These are phyloP conservation scores for Thunnus albacares DNA, from an alignment of 2,797 vertebrate species.

Conservation along the genomic window DNA sequence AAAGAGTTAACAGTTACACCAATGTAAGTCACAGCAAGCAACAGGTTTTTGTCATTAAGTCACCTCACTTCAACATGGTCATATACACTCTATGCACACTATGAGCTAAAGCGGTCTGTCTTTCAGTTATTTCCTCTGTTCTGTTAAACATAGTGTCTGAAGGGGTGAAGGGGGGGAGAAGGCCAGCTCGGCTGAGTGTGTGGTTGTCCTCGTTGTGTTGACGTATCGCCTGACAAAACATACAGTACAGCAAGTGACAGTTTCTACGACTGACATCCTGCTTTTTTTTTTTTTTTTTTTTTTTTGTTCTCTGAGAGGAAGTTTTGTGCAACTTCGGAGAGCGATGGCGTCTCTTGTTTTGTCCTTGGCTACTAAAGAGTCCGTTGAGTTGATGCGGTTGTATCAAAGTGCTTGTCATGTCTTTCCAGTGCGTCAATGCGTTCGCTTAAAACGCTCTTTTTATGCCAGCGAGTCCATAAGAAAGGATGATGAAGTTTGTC, in stretches of 20 bases:
- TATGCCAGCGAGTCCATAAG: slow-evolving; percentile 33
- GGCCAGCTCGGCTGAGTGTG: slow-evolving; percentile 89
- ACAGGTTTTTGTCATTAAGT: slow-evolving; percentile 81
- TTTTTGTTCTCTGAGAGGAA: slow-evolving; percentile 58
- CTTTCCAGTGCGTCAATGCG: slow-evolving; percentile 47
- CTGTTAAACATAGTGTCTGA: slow-evolving; percentile 82
- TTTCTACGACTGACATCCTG: slow-evolving; percentile 43
- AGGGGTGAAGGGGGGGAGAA: slow-evolving; percentile 66
- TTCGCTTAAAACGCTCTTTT: slow-evolving; percentile 43
- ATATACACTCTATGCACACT: slow-evolving; percentile 90
- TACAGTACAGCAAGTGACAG: slow-evolving; percentile 71
- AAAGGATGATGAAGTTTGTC: slow-evolving; percentile 43
- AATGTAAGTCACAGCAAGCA: slow-evolving; percentile 95
- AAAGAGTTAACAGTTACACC: slow-evolving; percentile 92
- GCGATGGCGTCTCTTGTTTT: slow-evolving; percentile 41
- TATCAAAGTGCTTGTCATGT: slow-evolving; percentile 79
- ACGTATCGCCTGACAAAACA: slow-evolving; percentile 60
- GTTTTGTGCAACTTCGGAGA: slow-evolving; percentile 69
- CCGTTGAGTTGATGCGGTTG: slow-evolving; percentile 65
- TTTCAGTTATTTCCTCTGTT: slow-evolving; percentile 89
- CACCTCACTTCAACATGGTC: slow-evolving; percentile 85
- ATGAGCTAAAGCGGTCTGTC: slow-evolving; percentile 88
- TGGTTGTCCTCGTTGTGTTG: slow-evolving; percentile 59
- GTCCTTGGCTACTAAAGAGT: slow-evolving; percentile 72
- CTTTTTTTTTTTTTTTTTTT: slow-evolving; percentile 3